phyloP scores from a whole-genome alignment of 2,797 vertebrate species.

The Bradypus variegatus region DNA sequence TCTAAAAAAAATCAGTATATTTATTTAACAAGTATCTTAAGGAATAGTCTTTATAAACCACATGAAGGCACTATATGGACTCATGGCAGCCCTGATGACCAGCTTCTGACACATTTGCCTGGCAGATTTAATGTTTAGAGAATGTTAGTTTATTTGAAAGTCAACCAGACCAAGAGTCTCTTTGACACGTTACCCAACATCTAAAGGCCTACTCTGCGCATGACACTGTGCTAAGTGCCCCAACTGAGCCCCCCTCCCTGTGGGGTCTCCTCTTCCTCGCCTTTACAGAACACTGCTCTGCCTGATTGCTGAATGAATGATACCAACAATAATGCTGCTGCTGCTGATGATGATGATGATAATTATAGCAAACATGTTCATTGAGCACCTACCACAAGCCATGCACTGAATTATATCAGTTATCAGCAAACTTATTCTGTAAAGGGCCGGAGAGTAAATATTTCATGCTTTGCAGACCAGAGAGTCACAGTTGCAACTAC shows the following conservation, averaged over 20 bases:
- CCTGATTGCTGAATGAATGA: background rate
- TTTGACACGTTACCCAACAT: background rate
- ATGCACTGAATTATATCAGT: background rate
- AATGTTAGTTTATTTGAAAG: background rate
- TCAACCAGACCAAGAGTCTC: background rate
- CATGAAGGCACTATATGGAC: background rate
- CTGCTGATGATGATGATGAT: too few relatives aligned
- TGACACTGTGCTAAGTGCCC: background rate
- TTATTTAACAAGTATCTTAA: conserved; percentile 14
- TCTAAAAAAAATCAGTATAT: background rate
- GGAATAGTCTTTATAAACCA: conserved; percentile 1
- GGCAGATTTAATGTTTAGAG: background rate
- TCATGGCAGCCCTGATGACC: background rate
- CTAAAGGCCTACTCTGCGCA: background rate
- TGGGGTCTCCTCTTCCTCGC: background rate
- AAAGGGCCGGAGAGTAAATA: background rate
- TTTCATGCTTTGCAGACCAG: background rate
- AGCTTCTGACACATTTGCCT: conserved; percentile 14
- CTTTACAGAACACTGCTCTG: background rate
- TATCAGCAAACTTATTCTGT: background rate
- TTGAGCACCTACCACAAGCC: background rate
- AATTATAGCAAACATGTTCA: too few relatives aligned
- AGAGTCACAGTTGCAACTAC: background rate
- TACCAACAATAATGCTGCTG: background rate
- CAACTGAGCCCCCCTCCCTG: background rate